These are phyloP conservation scores for Ammospiza nelsoni DNA, from an alignment of 2,113 vertebrate genomes.

Conservation along the genomic window DNA sequence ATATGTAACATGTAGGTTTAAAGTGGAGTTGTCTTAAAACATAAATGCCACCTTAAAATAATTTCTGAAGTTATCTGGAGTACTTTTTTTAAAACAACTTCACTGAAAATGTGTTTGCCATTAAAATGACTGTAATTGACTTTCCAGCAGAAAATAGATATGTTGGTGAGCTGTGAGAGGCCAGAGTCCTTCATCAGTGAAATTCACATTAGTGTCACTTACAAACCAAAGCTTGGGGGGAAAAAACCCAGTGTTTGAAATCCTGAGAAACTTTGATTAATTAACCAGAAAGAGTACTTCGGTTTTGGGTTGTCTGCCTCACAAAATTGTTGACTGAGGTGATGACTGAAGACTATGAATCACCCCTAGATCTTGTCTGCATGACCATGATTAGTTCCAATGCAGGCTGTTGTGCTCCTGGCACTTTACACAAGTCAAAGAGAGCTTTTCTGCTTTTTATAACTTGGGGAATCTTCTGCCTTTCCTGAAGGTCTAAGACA, in stretches of 20 bases:
- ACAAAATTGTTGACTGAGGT: neutral
- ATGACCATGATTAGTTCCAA: neutral
- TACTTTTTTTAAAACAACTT: neutral
- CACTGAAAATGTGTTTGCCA: neutral
- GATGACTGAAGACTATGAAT: neutral
- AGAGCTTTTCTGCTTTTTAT: neutral
- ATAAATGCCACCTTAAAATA: neutral
- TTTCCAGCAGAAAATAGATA: neutral
- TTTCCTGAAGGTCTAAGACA: neutral
- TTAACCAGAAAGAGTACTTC: neutral
- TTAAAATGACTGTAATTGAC: neutral
- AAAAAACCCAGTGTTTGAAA: neutral
- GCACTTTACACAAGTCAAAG: neutral
- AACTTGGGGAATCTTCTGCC: neutral
- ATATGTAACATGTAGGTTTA: fast-evolving
- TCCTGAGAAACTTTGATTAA: neutral
- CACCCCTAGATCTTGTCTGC: neutral
- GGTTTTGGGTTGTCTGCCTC: neutral
- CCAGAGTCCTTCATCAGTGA: neutral
- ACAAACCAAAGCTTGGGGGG: neutral
- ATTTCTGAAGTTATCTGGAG: neutral
- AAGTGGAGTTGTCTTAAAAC: neutral
- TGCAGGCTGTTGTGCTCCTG: neutral
- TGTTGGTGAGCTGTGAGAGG: neutral
- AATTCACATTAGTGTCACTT: neutral